phyloP scores from a whole-genome alignment of 2,797 vertebrate genomes.

The Hoplostethus mediterraneus region DNA sequence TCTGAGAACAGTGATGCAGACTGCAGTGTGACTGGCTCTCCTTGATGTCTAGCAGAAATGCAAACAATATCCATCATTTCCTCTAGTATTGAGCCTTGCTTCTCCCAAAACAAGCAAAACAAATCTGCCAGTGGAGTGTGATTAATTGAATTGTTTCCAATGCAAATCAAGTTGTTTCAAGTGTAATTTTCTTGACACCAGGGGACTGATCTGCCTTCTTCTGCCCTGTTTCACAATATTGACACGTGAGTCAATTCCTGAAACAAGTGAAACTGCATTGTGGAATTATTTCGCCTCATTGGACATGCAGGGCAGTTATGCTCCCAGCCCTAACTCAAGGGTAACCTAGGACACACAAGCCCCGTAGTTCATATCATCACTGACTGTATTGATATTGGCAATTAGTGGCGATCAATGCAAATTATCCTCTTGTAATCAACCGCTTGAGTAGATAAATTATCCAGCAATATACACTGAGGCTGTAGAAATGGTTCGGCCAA shows the following conservation, averaged over 20 bases:
- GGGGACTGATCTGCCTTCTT: too few relatives aligned
- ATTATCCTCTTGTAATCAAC: conserved; percentile 39
- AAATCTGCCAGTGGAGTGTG: neutral
- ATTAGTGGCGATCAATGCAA: conserved; percentile 37
- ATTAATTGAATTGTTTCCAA: neutral
- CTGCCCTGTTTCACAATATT: too few relatives aligned
- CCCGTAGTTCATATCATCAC: conserved; percentile 1
- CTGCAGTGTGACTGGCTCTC: conserved; percentile 9
- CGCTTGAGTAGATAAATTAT: conserved; percentile 26
- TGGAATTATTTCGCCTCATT: too few relatives aligned
- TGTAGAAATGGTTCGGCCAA: conserved; percentile 10
- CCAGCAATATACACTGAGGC: conserved; percentile 21
- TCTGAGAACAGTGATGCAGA: conserved; percentile 2
- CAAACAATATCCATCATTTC: neutral
- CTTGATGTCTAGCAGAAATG: conserved; percentile 17
- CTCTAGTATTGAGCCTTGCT: neutral
- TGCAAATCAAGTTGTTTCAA: neutral
- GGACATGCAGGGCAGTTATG: neutral
- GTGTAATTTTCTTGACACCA: too few relatives aligned
- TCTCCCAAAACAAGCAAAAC: neutral
- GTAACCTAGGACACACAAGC: conserved; percentile 1
- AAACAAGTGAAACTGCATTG: too few relatives aligned
- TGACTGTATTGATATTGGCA: conserved; percentile 3
- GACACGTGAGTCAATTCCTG: too few relatives aligned
- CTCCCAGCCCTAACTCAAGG: neutral